Evolutionary conservation across 2,797 vertebrate genomes (phyloP).

Genomic region (Gambusia yucatana): DNA sequence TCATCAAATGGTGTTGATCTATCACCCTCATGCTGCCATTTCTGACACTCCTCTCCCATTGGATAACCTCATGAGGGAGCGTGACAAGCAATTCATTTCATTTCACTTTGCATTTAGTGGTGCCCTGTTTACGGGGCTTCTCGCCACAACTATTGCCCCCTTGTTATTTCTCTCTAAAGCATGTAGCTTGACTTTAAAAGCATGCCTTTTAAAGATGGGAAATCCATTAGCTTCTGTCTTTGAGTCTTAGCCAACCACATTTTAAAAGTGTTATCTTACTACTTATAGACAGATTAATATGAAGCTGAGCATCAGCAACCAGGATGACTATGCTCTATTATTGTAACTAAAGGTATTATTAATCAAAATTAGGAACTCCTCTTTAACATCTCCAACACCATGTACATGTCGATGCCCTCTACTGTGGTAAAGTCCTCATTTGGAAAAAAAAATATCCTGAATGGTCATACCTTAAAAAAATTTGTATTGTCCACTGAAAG

Average conservation of each 20-base stretch:
- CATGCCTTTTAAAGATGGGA: neutral
- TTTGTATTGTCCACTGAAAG: neutral
- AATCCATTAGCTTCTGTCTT: slow-evolving; percentile 30
- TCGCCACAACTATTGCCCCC: neutral
- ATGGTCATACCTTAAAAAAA: neutral
- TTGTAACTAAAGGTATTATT: neutral
- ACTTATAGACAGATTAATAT: neutral
- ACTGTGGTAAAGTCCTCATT: neutral
- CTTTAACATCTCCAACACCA: neutral
- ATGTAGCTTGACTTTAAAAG: slow-evolving; percentile 18
- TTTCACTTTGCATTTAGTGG: neutral
- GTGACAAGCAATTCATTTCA: neutral
- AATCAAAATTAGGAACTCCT: neutral
- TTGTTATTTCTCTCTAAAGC: neutral
- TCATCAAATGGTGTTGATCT: neutral
- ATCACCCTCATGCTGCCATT: neutral
- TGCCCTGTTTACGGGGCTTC: neutral
- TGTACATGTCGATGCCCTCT: neutral
- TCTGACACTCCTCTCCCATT: neutral
- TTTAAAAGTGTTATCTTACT: neutral
- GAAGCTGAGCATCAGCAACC: neutral
- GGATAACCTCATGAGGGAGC: neutral
- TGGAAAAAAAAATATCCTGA: neutral
- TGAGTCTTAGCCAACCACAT: slow-evolving; percentile 12
- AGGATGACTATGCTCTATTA: neutral